Conservation (phyloP, 1,140 invertebrate genomes). For the Aradophagus sp. region DNA sequence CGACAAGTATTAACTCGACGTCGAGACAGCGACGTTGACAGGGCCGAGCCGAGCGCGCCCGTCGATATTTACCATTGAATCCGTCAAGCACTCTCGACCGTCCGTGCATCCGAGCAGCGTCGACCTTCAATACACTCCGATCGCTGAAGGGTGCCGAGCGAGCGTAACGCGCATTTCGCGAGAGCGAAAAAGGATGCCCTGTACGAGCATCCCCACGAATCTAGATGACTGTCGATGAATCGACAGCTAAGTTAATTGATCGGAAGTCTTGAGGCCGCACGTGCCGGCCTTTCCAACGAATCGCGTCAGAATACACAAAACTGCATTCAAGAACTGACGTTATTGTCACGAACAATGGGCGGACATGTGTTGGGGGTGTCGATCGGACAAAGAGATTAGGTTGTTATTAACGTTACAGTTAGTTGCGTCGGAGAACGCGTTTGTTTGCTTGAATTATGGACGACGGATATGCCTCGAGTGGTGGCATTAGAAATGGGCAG, state of each 20-base stretch:
- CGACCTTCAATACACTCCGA: constrained; percentile 70
- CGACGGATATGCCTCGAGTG: background rate
- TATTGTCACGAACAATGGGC: constrained; percentile 14
- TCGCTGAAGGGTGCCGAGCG: constrained; percentile 61
- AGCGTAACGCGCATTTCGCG: constrained; percentile 31
- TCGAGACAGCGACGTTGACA: constrained; percentile 42
- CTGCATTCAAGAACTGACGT: constrained; percentile 21
- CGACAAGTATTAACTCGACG: constrained; percentile 67
- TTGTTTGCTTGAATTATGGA: constrained; percentile 15
- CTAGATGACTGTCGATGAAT: constrained; percentile 49
- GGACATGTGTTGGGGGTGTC: constrained; percentile 22
- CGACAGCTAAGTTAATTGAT: constrained; percentile 67
- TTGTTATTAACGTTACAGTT: constrained; percentile 32
- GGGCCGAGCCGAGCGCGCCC: constrained; percentile 62
- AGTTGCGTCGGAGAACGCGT: background rate
- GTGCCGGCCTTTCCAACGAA: constrained; percentile 59
- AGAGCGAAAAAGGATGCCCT: constrained; percentile 20
- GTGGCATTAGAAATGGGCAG: no score
- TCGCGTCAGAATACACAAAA: constrained; percentile 27
- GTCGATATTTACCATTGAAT: constrained; percentile 71
- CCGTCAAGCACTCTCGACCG: constrained; percentile 58
- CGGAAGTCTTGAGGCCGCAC: constrained; percentile 68
- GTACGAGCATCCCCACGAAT: background rate
- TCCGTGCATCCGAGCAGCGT: constrained; percentile 61
- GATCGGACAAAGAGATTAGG: constrained; percentile 31